Evolutionary conservation across 2,888 invertebrate species (phyloP), one percentile per base, ranked within the genome.

Genomic region (Mythimna albipuncta): DNA sequence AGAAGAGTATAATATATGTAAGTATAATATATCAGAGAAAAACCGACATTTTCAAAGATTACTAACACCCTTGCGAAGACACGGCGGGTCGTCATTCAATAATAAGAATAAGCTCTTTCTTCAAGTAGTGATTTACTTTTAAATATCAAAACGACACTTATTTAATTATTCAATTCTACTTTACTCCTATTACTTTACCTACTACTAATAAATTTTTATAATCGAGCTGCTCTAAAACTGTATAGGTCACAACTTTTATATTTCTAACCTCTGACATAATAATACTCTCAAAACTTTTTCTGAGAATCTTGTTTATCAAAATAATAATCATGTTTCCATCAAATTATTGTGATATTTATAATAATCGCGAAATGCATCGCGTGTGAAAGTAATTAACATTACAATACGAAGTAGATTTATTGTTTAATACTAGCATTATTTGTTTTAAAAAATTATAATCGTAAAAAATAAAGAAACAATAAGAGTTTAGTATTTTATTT

Each of bases 351-450:
- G 4, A 59, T 79, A 66, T 64, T 62, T 26, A 44, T 66, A 52
- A 59, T 55, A 64, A 79, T 79, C 83, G n/a, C 38, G 32, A 71
- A 61, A 66, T 70, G 19, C 32, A 79, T 82, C 78, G 71, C 78
- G 72, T 79, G 78, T 57, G 78, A 79, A 82, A 78, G 50, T 62
- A 70, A 64, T 77, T 63, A 66, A 50, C 11, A 6, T 61, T 9
- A 61, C 32, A 54, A 41, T 59, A 62, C 61, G 38, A 59, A 47
- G 47, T 11, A 13, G 19, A 19, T 55, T 61, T 75, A 41, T 61
- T 32, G 52, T 64, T 47, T 47, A 6, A 21, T 11, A 59, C 2
- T 10, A 65, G 19, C 6, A 38, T 47, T 70, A 66, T 77, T 77
- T 77, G 62, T 44, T 71, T 82, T 52, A 66, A 10, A 64, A 16